phyloP scores from a whole-genome alignment of 1,140 invertebrate species.

The Musca domestica region DNA sequence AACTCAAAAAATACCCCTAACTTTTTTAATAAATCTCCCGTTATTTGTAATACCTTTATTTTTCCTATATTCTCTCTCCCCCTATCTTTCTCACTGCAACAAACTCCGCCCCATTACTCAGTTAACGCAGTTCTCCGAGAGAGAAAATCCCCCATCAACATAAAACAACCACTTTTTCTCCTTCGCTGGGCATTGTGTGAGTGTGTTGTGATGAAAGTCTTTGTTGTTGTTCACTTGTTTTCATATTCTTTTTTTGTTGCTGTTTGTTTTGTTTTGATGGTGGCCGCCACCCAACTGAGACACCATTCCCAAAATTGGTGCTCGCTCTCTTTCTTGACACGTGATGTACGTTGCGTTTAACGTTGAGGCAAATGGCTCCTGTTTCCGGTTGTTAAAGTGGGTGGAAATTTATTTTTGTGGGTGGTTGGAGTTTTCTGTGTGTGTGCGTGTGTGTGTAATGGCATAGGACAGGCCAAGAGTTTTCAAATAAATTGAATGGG shows the following conservation, averaged over 20 bases:
- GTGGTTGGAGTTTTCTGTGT: background rate
- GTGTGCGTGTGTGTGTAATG: background rate
- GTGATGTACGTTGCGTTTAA: background rate
- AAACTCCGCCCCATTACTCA: no score
- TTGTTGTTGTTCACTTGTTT: background rate
- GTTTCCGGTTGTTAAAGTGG: background rate
- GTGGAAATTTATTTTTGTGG: constrained; percentile 3
- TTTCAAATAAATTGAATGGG: no score
- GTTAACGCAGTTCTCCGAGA: no score
- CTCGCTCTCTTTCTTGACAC: background rate
- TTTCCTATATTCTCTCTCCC: no score
- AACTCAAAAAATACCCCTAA: no score
- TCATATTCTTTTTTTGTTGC: constrained; percentile 5
- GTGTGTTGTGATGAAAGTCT: background rate
- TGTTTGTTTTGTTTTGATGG: background rate
- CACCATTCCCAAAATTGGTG: background rate
- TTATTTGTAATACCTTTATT: no score
- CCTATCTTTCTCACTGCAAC: no score
- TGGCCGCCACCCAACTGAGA: constrained; percentile 16
- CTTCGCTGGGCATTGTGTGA: background rate
- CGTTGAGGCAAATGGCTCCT: constrained; percentile 14
- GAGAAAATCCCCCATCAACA: no score
- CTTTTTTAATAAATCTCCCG: no score
- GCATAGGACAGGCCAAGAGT: background rate
- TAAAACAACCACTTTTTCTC: background rate